A percentile compares a stretch with the other conserved stretches of the same genome.
phyloP scores from a whole-genome alignment of 2,113 vertebrate species.

The Rostratula benghalensis region DNA sequence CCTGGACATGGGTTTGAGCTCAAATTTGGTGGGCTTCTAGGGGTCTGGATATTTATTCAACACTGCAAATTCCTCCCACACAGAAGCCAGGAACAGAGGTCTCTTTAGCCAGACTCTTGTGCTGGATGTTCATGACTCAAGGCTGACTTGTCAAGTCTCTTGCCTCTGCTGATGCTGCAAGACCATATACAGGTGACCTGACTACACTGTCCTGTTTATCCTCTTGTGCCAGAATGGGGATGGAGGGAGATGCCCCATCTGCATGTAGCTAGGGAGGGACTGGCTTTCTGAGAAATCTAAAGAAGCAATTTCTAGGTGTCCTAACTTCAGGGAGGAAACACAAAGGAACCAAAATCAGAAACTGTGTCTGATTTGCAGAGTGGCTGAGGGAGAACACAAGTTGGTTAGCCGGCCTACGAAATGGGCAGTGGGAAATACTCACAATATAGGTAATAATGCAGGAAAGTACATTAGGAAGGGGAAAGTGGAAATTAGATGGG shows the following conservation, averaged over 20 bases:
- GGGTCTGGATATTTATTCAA: not conserved
- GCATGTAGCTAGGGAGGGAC: not conserved
- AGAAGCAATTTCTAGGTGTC: not conserved
- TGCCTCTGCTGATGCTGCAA: not conserved
- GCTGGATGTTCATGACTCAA: not conserved
- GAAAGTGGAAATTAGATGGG: not conserved
- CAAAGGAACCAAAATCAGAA: not conserved
- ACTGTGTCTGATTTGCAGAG: not conserved
- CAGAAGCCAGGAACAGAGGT: not conserved
- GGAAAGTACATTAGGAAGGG: not conserved
- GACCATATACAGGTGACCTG: fast-evolving
- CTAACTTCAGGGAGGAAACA: not conserved
- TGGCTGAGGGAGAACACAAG: not conserved
- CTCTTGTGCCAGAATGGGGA: not conserved
- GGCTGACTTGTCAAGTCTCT: not conserved
- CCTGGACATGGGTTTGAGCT: not conserved
- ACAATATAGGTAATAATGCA: not conserved
- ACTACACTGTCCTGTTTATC: not conserved
- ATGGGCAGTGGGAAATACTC: not conserved
- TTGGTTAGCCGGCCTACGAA: not conserved
- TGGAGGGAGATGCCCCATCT: not conserved
- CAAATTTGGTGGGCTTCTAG: not conserved
- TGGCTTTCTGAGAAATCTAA: not conserved
- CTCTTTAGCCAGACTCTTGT: not conserved
- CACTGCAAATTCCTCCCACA: not conserved